Evolutionary conservation across 2,113 vertebrate genomes (phyloP), one percentile per base, ranked within the genome.

Genomic region (Pseudorasbora parva): DNA sequence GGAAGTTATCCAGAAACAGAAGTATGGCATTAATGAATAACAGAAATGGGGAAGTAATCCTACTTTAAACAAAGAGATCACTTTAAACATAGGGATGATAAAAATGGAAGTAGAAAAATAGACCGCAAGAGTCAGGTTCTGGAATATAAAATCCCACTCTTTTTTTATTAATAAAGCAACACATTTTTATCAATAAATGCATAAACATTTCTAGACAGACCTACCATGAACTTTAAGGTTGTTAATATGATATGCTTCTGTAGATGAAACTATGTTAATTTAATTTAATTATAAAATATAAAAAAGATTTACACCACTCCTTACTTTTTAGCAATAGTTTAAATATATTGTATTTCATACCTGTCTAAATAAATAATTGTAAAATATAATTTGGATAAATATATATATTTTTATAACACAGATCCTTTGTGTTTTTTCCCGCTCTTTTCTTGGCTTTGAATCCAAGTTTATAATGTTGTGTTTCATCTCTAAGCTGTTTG

Each of bases 31-130:
- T 85, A 85, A 25, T 85, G 56, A 57, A 81, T 76, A 78, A 85
- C 59, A 83, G 82, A 85, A 87, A 83, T 64, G 81, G 49, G 84
- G 86, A 85, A 83, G 69, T 66, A 43, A 47, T 81, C 73, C 49
- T 27, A 57, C 66, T 74, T 54, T 76, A 71, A 25, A 64, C 76
- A 76, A 47, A 81, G 17, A n/a, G 19, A 54, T 72, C 30, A 71
- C 69, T 47, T 78, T 62, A 78, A 78, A 45, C 30, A 57, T 15
- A 14, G 21, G 23, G 3, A 71, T 57, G 25, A 57, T 68, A 21
- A 41, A 82, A 54, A 23, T 25, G 30, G 25, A 21, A 82, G 76
- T 57, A 54, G 72, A 51, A 21, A 8, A 7, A 47, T 47, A 23
- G 43, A 14, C 21, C 7, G 5, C 41, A 14, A 71, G 10, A 71